Conservation (phyloP, 1,140 invertebrate genomes). For the Aricia agestis region DNA sequence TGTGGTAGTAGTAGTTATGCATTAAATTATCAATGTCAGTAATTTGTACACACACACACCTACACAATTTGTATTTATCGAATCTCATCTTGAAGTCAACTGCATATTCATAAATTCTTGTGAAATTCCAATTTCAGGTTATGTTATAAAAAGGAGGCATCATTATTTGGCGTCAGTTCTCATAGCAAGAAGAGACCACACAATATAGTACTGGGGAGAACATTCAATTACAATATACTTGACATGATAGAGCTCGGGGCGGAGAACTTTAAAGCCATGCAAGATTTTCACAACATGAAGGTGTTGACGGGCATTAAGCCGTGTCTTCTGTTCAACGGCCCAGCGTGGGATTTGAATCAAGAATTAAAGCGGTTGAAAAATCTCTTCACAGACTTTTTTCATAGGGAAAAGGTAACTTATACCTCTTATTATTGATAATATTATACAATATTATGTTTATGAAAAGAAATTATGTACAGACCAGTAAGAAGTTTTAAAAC, state of each 20-base stretch:
- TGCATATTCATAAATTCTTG: background rate
- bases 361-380: slow-evolving; percentile 91
- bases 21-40: too few relatives aligned
- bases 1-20: too few relatives aligned
- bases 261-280: slow-evolving; percentile 86
- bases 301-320: slow-evolving; percentile 91
- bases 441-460: too few relatives aligned
- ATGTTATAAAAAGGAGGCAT: slow-evolving; percentile 89
- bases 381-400: slow-evolving; percentile 94
- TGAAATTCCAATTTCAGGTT: slow-evolving; percentile 73
- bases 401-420: slow-evolving; percentile 82
- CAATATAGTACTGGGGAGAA: slow-evolving; percentile 92
- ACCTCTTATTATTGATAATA: too few relatives aligned
- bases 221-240: slow-evolving; percentile 92
- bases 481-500: too few relatives aligned
- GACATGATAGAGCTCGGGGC: slow-evolving; percentile 98
- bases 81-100: too few relatives aligned
- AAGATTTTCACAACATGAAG: slow-evolving; percentile 89
- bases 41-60: too few relatives aligned
- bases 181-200: slow-evolving; percentile 96
- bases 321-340: slow-evolving; percentile 95
- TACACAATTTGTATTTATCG: too few relatives aligned
- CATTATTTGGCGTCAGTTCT: slow-evolving; percentile 93
- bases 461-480: too few relatives aligned
- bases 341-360: slow-evolving; percentile 89